Percentiles rank a stretch among this genome's conserved stretches.
phyloP scores from a whole-genome alignment of 2,113 vertebrate genomes.

The Phylloscopus whistleri region DNA sequence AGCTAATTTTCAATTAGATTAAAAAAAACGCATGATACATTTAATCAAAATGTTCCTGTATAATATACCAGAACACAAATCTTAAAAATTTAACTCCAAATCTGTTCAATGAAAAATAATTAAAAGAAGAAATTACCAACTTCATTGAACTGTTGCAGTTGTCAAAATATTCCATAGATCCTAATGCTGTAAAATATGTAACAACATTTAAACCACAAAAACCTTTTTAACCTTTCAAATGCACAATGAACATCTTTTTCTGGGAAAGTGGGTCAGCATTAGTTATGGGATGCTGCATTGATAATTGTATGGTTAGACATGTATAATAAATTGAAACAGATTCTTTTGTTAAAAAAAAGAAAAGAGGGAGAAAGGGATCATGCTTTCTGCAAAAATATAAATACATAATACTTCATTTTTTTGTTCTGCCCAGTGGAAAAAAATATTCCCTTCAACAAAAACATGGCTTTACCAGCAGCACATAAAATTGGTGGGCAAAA shows the following conservation, averaged over 20 bases:
- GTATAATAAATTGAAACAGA: conserved; percentile 65
- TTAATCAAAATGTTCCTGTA: conserved; percentile 67
- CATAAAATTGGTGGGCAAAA: not conserved
- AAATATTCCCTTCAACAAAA: conserved; percentile 23
- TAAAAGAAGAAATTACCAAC: conserved; percentile 96
- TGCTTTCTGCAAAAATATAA: conserved; percentile 59
- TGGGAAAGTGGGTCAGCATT: conserved; percentile 73
- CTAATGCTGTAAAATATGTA: conserved; percentile 98
- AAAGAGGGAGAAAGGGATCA: conserved; percentile 52
- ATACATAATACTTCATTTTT: conserved; percentile 13
- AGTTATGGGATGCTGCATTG: conserved; percentile 67
- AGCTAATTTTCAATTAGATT: conserved; percentile 12
- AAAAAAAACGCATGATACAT: conserved; percentile 53
- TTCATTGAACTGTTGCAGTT: conserved; percentile 94
- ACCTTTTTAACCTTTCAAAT: conserved; percentile 81
- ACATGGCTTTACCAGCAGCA: not conserved
- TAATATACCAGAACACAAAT: conserved; percentile 72
- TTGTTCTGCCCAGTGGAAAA: not conserved
- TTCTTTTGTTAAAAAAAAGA: conserved; percentile 52
- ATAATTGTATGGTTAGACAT: conserved; percentile 66
- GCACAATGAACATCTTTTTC: conserved; percentile 78
- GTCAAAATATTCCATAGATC: conserved; percentile 96
- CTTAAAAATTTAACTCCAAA: conserved; percentile 77
- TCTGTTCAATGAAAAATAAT: conserved; percentile 88
- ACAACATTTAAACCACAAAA: conserved; percentile 95